Conservation (phyloP, 2,113 vertebrate genomes). For the Polypterus senegalus region DNA sequence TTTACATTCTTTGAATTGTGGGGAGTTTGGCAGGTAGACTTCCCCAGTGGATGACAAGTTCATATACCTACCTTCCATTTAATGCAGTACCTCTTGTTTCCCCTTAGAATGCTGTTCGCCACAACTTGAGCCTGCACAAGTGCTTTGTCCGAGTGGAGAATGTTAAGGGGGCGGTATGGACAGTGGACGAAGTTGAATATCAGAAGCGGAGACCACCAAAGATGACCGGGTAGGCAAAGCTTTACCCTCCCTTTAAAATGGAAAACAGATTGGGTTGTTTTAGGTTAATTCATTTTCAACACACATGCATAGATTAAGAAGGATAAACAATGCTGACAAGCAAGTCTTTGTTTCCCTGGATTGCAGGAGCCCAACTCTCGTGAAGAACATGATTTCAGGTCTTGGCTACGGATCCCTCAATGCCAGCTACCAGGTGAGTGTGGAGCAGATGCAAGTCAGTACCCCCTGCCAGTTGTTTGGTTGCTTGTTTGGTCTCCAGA, state of each 20-base stretch:
- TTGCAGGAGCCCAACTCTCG: conserved; percentile 88
- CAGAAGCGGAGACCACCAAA: conserved; percentile 99
- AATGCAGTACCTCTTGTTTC: neutral
- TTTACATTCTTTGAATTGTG: no score
- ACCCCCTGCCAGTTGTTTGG: no score
- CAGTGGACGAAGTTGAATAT: conserved; percentile 95
- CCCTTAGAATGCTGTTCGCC: conserved; percentile 87
- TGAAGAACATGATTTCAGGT: conserved; percentile 98
- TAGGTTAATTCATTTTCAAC: neutral
- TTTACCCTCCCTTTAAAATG: no score
- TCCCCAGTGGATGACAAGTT: no score
- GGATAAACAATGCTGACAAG: neutral
- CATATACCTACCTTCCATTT: neutral
- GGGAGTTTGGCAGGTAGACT: no score
- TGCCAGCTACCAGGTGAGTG: conserved; percentile 90
- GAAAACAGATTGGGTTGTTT: no score
- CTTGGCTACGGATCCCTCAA: conserved; percentile 93
- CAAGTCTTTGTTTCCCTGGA: conserved; percentile 7
- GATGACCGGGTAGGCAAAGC: conserved; percentile 81
- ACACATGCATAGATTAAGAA: neutral
- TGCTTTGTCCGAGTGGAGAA: conserved; percentile 98
- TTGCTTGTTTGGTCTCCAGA: no score
- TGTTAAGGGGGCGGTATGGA: conserved; percentile 97
- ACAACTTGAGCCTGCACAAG: conserved; percentile 98
- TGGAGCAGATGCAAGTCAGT: neutral